Evolutionary conservation across 2,113 vertebrate species (phyloP).

Genomic region (Morone chrysops): DNA sequence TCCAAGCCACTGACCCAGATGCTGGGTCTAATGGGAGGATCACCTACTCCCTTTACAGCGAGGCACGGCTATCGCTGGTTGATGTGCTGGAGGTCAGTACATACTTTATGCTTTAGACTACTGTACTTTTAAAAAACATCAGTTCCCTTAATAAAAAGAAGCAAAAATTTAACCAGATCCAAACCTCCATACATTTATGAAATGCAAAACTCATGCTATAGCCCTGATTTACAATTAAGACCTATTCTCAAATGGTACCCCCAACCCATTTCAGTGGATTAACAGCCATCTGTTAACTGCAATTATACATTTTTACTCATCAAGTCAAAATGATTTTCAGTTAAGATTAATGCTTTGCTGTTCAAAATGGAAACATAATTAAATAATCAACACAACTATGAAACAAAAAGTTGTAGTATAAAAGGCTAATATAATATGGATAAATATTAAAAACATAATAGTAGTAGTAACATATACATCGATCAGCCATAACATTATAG

Average conservation of each 20-base stretch:
- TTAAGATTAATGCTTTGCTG: slow-evolving; percentile 28
- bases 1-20: slow-evolving; percentile 93
- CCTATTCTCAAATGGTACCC: slow-evolving; percentile 14
- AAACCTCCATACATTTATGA: slow-evolving; percentile 11
- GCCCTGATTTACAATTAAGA: slow-evolving; percentile 22
- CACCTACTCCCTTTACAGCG: slow-evolving; percentile 95
- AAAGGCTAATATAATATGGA: background rate
- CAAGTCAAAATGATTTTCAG: slow-evolving; percentile 23
- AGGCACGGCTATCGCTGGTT: slow-evolving; percentile 91
- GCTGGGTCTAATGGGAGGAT: slow-evolving; percentile 92
- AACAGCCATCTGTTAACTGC: slow-evolving; percentile 51
- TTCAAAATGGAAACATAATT: slow-evolving; percentile 14
- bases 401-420: background rate
- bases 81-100: slow-evolving; percentile 91
- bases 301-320: slow-evolving; percentile 39
- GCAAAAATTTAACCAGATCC: background rate
- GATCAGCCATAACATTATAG: too few species aligned
- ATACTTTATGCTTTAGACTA: background rate
- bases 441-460: background rate
- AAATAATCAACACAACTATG: background rate
- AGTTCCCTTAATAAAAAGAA: background rate
- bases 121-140: background rate
- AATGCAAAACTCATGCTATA: background rate
- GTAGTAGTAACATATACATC: background rate
- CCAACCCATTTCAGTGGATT: slow-evolving; percentile 32